These are phyloP conservation scores for Eilema griseolum DNA, from an alignment of 2,888 invertebrate species.

Conservation along the genomic window DNA sequence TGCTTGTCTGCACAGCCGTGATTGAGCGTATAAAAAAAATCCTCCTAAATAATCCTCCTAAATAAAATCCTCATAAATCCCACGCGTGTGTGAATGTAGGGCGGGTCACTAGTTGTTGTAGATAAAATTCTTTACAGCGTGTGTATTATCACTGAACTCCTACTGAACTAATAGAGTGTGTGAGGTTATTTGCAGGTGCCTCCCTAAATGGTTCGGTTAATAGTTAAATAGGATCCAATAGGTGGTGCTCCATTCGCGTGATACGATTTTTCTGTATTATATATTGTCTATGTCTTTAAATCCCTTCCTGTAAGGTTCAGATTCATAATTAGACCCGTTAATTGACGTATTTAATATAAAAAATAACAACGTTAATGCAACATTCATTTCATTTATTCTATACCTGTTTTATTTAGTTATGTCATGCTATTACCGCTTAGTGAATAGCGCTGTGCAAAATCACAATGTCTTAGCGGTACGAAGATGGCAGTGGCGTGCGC, in stretches of 20 bases:
- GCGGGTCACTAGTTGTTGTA: not conserved
- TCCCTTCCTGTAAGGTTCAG: too few relatives aligned
- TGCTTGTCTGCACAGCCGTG: too few relatives aligned
- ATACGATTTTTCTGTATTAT: too few relatives aligned
- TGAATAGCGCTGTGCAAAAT: constrained; percentile 34
- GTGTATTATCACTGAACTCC: not conserved
- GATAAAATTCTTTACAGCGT: not conserved
- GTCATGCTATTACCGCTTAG: constrained; percentile 24
- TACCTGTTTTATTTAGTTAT: constrained; percentile 25
- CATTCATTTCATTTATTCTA: constrained; percentile 4
- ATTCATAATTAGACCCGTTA: too few relatives aligned
- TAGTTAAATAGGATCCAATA: not conserved
- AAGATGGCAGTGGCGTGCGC: constrained; percentile 39
- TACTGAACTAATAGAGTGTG: not conserved
- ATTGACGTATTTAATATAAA: not conserved
- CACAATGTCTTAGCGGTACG: constrained; percentile 37
- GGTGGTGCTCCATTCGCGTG: too few relatives aligned
- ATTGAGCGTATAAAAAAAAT: too few relatives aligned
- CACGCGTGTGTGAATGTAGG: not conserved
- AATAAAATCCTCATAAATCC: not conserved
- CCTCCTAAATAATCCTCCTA: too few relatives aligned
- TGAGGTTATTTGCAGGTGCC: not conserved
- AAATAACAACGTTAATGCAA: not conserved
- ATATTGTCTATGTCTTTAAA: too few relatives aligned
- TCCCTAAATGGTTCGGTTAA: not conserved